Evolutionary conservation across 1,140 invertebrate species (phyloP).

Genomic region (Rhopalosiphum maidis): DNA sequence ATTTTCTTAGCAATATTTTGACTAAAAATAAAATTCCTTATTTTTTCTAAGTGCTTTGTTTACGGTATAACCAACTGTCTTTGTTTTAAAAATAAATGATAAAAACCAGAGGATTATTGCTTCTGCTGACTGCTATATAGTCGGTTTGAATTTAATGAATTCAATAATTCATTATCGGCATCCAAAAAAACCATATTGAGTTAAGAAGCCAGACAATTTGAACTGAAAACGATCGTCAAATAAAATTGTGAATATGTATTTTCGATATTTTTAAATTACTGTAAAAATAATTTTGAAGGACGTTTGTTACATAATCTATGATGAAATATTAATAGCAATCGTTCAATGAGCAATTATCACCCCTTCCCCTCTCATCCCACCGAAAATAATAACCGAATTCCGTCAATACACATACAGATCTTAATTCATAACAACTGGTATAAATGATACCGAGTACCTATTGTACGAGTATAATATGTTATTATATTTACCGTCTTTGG

Average conservation of each 20-base stretch:
- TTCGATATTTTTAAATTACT: background rate
- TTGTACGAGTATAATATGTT: too few relatives aligned
- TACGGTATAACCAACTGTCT: background rate
- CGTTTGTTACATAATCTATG: background rate
- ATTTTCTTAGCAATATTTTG: background rate
- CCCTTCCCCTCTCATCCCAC: too few relatives aligned
- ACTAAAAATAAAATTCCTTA: background rate
- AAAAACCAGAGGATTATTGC: background rate
- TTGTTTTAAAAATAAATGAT: background rate
- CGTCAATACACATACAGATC: background rate
- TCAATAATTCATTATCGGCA: background rate
- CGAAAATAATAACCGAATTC: background rate
- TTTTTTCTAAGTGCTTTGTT: background rate
- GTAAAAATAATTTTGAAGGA: background rate
- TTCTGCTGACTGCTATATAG: background rate
- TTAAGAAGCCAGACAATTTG: background rate
- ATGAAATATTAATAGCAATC: background rate
- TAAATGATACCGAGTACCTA: background rate
- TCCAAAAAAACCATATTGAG: background rate
- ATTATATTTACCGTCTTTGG: slow-evolving; percentile 31
- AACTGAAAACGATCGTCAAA: background rate
- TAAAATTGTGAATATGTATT: background rate
- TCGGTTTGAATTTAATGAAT: background rate
- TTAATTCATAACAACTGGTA: background rate
- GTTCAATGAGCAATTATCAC: background rate